Conservation (phyloP, 2,888 invertebrate genomes). For the Fragum sueziense region DNA sequence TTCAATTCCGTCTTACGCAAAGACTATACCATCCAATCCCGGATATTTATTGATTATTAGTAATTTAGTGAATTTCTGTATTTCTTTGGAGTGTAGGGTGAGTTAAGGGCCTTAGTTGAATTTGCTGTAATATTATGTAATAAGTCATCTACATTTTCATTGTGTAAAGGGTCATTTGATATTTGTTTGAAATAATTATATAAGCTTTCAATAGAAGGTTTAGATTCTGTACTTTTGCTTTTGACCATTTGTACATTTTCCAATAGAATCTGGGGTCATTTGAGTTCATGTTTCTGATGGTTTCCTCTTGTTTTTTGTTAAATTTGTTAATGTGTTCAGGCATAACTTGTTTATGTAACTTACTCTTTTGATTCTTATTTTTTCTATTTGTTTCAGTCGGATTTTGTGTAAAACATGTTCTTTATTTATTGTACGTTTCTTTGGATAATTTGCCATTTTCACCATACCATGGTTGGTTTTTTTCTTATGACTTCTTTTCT, state of each 20-base stretch:
- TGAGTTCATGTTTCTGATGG: background rate
- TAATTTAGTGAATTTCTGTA: background rate
- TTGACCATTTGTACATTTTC: background rate
- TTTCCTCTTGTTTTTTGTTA: background rate
- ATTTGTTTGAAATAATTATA: background rate
- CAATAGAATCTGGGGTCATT: background rate
- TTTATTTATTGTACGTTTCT: background rate
- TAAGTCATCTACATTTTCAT: background rate
- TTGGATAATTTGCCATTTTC: background rate
- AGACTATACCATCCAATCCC: background rate
- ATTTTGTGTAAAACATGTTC: background rate
- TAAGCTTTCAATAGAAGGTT: background rate
- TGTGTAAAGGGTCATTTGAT: background rate
- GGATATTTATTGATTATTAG: background rate
- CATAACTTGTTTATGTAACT: background rate
- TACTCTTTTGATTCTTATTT: background rate
- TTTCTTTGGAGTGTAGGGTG: background rate
- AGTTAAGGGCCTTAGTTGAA: background rate
- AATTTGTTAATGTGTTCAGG: background rate
- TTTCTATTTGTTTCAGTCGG: background rate
- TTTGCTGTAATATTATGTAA: background rate
- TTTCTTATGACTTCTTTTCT: background rate
- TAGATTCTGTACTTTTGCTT: background rate
- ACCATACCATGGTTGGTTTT: background rate
- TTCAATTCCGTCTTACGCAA: too few species aligned